Evolutionary conservation across 2,113 vertebrate genomes (phyloP).

Genomic region (Globicephala melas): DNA sequence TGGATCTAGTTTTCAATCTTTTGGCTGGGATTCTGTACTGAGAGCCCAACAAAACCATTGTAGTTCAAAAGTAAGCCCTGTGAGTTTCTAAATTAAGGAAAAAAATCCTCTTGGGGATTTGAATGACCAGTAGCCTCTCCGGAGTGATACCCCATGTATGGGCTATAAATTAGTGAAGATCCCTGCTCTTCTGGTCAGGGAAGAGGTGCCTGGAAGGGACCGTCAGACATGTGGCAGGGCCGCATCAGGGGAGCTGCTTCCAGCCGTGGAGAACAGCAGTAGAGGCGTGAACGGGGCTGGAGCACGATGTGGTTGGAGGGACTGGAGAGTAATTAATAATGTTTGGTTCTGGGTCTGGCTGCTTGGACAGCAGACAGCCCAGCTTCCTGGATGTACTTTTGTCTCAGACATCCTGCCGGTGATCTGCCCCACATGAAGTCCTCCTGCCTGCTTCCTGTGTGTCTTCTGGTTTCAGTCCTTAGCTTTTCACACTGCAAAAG

Average conservation of each 20-base stretch:
- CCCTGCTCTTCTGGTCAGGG: background rate
- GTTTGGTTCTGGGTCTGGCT: background rate
- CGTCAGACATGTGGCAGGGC: background rate
- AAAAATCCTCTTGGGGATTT: background rate
- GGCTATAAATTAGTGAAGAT: background rate
- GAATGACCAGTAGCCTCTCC: background rate
- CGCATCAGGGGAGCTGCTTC: background rate
- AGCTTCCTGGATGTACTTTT: background rate
- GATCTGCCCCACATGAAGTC: background rate
- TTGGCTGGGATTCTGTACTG: background rate
- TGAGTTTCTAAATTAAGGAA: background rate
- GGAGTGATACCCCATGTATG: background rate
- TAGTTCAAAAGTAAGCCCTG: background rate
- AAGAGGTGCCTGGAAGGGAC: background rate
- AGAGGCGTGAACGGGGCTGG: background rate
- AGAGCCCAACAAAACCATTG: background rate
- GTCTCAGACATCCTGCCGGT: background rate
- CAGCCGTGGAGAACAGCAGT: background rate
- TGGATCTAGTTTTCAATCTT: constrained; percentile 2
- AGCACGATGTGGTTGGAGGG: background rate
- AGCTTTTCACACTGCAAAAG: background rate
- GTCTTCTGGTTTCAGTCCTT: background rate
- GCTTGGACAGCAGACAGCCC: background rate
- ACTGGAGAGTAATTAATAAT: background rate
- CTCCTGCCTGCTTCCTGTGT: background rate